Conservation (phyloP, 2,113 vertebrate genomes). For the Cranoglanis bouderius region DNA sequence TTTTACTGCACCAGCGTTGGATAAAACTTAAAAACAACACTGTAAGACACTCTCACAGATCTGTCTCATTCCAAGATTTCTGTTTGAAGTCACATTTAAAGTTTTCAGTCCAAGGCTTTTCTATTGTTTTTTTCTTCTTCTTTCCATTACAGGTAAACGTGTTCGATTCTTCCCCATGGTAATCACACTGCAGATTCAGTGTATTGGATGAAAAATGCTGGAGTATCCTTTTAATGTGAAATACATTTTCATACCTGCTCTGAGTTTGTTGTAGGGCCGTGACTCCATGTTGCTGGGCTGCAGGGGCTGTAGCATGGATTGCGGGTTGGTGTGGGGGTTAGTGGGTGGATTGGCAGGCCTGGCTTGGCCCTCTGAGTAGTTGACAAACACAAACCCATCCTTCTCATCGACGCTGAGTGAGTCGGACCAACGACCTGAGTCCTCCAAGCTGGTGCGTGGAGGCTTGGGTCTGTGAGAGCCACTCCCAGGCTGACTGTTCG, state of each 20-base stretch:
- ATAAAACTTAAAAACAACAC: not conserved
- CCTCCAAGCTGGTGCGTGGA: slow-evolving; percentile 74
- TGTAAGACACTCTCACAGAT: not conserved
- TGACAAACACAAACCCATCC: slow-evolving; percentile 96
- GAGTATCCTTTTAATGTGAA: too few relatives aligned
- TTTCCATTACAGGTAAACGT: not conserved
- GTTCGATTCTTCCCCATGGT: not conserved
- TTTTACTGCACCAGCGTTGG: not conserved
- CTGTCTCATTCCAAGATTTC: too few relatives aligned
- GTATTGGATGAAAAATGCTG: not conserved
- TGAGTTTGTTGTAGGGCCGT: slow-evolving; percentile 71
- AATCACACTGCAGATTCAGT: not conserved
- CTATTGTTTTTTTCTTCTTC: too few relatives aligned
- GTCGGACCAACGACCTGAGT: slow-evolving; percentile 94
- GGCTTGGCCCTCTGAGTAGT: slow-evolving; percentile 90
- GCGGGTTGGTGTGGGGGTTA: slow-evolving; percentile 56
- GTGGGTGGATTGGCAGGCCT: slow-evolving; percentile 65
- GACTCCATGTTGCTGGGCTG: slow-evolving; percentile 64
- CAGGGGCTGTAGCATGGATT: slow-evolving; percentile 55
- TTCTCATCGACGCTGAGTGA: slow-evolving; percentile 96
- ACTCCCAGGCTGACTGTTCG: slow-evolving; percentile 78
- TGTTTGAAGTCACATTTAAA: not conserved
- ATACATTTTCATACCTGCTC: slow-evolving; percentile 62
- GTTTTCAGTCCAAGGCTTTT: not conserved
- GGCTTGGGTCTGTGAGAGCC: slow-evolving; percentile 77